A percentile compares a stretch with the other conserved stretches of the same genome.
These are phyloP conservation scores for Uria lomvia DNA, from an alignment of 2,113 vertebrate species.

Conservation along the genomic window DNA sequence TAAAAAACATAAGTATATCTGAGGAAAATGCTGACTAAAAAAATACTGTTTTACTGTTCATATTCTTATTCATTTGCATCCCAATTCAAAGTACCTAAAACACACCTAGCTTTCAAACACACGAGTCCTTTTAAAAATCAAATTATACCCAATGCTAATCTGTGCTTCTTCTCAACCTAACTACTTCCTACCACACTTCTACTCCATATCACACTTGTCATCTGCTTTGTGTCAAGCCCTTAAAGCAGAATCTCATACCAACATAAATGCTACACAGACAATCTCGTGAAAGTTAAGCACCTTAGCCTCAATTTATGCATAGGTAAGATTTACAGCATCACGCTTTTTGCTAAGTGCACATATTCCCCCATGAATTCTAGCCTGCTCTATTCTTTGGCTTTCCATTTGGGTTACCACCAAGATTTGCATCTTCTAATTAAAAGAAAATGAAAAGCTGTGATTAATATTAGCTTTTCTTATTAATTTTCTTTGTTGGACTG, in stretches of 20 bases:
- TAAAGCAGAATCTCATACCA: background rate
- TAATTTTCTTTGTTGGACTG: background rate
- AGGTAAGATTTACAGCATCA: background rate
- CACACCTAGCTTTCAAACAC: background rate
- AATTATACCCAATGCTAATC: background rate
- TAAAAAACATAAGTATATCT: background rate
- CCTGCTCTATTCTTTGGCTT: background rate
- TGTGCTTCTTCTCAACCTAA: background rate
- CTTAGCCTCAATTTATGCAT: background rate
- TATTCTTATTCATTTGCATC: background rate
- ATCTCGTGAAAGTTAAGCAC: background rate
- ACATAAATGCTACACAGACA: background rate
- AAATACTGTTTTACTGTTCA: background rate
- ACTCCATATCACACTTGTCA: too few relatives aligned
- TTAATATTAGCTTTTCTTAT: background rate
- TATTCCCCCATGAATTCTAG: background rate
- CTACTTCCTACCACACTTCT: background rate
- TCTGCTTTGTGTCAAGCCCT: background rate
- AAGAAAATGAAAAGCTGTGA: background rate
- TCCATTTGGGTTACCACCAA: background rate
- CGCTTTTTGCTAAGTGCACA: accelerated
- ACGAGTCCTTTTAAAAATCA: background rate
- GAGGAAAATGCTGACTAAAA: background rate
- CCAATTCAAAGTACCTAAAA: background rate
- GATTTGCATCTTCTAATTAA: background rate